These are phyloP conservation scores for Odontamblyopus lacepedii DNA, from an alignment of 2,797 vertebrate genomes.

Conservation along the genomic window DNA sequence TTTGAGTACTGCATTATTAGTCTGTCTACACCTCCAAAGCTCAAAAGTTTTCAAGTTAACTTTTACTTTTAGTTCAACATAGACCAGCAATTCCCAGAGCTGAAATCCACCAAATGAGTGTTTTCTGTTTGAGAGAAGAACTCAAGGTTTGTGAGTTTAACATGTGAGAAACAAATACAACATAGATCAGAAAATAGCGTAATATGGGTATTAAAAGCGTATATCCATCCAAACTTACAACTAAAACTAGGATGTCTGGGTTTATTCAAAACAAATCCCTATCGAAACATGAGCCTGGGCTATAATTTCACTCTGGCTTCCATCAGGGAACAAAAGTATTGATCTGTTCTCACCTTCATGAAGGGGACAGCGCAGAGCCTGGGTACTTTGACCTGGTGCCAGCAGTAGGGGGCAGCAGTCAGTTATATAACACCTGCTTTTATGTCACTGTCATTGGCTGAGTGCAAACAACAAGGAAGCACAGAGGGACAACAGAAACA, in stretches of 20 bases:
- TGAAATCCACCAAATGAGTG: too few species aligned
- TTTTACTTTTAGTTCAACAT: too few species aligned
- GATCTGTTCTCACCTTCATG: conserved; percentile 64
- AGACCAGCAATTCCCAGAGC: too few species aligned
- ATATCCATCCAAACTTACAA: conserved; percentile 9
- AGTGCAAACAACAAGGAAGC: neutral
- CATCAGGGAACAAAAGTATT: conserved; percentile 57
- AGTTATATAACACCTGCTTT: conserved; percentile 55
- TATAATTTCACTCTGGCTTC: conserved; percentile 40
- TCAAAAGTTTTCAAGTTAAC: too few species aligned
- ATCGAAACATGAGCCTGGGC: conserved; percentile 52
- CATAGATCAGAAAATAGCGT: too few species aligned
- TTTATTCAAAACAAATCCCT: conserved; percentile 37
- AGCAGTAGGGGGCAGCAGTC: conserved; percentile 78
- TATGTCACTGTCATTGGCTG: conserved; percentile 24
- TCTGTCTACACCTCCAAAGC: too few species aligned
- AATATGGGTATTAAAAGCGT: neutral
- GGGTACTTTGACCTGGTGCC: conserved; percentile 35
- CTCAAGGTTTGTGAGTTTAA: too few species aligned
- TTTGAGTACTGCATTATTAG: too few species aligned
- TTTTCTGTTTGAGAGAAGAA: too few species aligned
- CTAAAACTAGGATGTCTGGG: conserved; percentile 4
- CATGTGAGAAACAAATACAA: too few species aligned
- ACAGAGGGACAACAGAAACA: neutral
- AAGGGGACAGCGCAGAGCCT: conserved; percentile 32